A percentile compares a stretch with the other conserved stretches of the same genome.
Conservation (phyloP, 2,113 vertebrate species). For the Sitta europaea region DNA sequence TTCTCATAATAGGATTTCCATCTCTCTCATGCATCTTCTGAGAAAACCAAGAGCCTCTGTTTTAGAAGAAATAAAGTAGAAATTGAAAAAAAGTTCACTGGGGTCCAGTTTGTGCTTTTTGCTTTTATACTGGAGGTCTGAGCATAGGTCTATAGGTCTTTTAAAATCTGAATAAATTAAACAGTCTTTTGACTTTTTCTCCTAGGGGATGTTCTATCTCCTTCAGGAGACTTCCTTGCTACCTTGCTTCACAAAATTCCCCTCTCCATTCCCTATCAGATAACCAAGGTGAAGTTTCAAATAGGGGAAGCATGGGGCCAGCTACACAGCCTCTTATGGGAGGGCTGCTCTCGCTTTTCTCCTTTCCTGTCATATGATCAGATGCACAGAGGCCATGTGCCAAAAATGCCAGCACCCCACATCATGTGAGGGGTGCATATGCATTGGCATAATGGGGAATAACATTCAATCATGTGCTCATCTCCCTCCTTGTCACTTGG, state of each 20-base stretch:
- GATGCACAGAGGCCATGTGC: neutral
- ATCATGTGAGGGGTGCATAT: neutral
- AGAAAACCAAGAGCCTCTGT: neutral
- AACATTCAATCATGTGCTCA: neutral
- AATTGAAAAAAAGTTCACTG: neutral
- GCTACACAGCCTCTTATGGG: neutral
- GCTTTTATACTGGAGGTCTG: neutral
- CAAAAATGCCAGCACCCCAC: neutral
- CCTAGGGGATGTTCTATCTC: neutral
- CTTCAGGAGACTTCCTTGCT: neutral
- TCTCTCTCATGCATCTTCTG: neutral
- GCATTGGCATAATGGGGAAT: neutral
- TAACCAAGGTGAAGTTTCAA: neutral
- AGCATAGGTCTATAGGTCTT: neutral
- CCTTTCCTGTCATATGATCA: neutral
- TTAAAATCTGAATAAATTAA: neutral
- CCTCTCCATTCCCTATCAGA: neutral
- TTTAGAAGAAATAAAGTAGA: neutral
- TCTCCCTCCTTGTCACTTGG: neutral
- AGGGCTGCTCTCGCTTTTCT: neutral
- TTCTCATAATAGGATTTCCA: neutral
- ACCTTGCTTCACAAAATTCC: neutral
- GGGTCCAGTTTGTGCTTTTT: neutral
- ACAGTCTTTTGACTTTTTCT: neutral
- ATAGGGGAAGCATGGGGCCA: neutral